A percentile compares a stretch with the other conserved stretches of the same genome.
These are phyloP conservation scores for Polypterus bichir DNA, from an alignment of 2,113 vertebrate genomes.

Conservation along the genomic window DNA sequence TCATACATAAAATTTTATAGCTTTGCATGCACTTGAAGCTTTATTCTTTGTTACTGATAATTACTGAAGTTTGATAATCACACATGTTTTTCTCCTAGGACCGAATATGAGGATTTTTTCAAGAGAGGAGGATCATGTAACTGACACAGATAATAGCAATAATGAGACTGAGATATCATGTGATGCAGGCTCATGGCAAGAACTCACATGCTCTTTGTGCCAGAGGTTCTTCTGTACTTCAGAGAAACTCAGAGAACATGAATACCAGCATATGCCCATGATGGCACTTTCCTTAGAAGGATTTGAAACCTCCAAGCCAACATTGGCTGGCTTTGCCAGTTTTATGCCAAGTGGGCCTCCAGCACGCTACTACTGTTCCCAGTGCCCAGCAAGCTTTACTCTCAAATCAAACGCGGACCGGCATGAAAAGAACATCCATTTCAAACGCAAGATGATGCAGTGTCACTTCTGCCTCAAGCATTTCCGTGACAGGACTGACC, in stretches of 20 bases:
- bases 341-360: constrained; percentile 13
- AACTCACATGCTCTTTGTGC: constrained; percentile 58
- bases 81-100: constrained; percentile 25
- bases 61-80: constrained; percentile 5
- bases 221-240: constrained; percentile 51
- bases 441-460: constrained; percentile 60
- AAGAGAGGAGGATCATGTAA: constrained; percentile 38
- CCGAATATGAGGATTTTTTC: constrained; percentile 36
- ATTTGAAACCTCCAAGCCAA: constrained; percentile 17
- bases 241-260: constrained; percentile 53
- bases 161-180: constrained; percentile 32
- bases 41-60: background rate
- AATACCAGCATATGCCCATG: constrained; percentile 46
- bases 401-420: constrained; percentile 65
- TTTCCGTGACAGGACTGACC: constrained; percentile 57
- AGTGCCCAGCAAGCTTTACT: constrained; percentile 59
- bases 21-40: background rate
- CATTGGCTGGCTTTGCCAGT: constrained; percentile 9
- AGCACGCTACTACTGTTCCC: constrained; percentile 56
- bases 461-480: constrained; percentile 49
- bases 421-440: constrained; percentile 60
- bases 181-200: constrained; percentile 29
- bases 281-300: constrained; percentile 43
- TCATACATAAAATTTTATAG: background rate
- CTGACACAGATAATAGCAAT: constrained; percentile 28